Evolutionary conservation across 2,113 vertebrate genomes (phyloP).

Genomic region (Sisor rabdophorus): DNA sequence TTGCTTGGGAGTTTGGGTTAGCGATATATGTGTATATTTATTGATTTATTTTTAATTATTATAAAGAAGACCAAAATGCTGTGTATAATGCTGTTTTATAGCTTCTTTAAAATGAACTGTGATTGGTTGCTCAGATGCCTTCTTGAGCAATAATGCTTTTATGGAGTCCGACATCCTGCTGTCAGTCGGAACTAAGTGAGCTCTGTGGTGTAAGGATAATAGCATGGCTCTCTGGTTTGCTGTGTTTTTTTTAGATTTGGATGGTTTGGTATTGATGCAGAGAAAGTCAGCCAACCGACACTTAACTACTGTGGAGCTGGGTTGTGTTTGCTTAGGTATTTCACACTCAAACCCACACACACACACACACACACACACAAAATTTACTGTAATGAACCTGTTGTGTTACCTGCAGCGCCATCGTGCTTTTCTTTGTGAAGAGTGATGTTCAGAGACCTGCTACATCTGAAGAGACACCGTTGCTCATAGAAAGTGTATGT

Average conservation of each 20-base stretch:
- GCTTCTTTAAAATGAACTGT: no score
- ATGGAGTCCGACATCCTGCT: no score
- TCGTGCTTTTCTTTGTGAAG: constrained; percentile 81
- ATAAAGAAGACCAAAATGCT: no score
- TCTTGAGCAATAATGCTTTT: no score
- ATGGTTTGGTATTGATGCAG: constrained; percentile 79
- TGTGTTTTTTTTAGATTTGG: constrained; percentile 68
- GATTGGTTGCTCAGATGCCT: no score
- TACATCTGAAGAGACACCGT: constrained; percentile 60
- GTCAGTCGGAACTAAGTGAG: no score
- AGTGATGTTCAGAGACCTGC: constrained; percentile 66
- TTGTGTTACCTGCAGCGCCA: constrained; percentile 67
- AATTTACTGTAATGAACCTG: no score
- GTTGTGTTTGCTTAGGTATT: constrained; percentile 75
- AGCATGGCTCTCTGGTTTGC: neutral
- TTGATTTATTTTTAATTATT: no score
- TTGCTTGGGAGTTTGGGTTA: no score
- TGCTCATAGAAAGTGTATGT: constrained; percentile 68
- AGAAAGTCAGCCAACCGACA: constrained; percentile 70
- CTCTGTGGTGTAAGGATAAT: neutral
- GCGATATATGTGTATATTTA: no score
- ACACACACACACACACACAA: neutral
- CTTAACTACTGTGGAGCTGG: constrained; percentile 77
- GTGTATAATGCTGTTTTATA: no score
- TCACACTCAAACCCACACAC: neutral